Percentiles rank a stretch among this genome's conserved stretches.
These are phyloP conservation scores for Bradysia coprophila DNA, from an alignment of 1,140 invertebrate species.

Conservation along the genomic window DNA sequence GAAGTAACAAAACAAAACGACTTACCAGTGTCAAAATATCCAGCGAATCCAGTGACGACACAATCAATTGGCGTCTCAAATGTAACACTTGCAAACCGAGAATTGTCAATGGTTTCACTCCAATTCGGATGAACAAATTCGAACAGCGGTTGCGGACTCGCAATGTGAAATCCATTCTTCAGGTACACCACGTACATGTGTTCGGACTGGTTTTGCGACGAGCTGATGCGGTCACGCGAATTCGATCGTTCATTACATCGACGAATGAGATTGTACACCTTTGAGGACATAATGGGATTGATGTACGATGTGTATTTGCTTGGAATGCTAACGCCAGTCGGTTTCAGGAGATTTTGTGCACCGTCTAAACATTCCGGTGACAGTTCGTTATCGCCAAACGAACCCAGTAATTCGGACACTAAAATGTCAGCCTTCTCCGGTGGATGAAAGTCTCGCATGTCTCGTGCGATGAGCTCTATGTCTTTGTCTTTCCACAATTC, in stretches of 20 bases:
- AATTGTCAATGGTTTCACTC: constrained; percentile 45
- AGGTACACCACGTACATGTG: constrained; percentile 85
- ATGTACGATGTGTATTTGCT: constrained; percentile 79
- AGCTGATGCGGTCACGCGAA: constrained; percentile 13
- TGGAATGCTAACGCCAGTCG: constrained; percentile 85
- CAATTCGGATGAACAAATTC: constrained; percentile 77
- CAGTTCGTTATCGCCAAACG: constrained; percentile 97
- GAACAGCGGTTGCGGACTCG: constrained; percentile 60
- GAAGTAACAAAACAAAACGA: too few species aligned
- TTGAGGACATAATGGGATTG: constrained; percentile 47
- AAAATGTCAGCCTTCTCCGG: constrained; percentile 85
- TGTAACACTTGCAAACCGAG: constrained; percentile 44
- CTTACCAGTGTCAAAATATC: constrained; percentile 94
- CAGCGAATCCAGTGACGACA: constrained; percentile 82
- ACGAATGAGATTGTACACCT: constrained; percentile 28
- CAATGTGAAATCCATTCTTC: constrained; percentile 76
- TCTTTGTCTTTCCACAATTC: constrained; percentile 61
- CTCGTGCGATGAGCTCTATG: constrained; percentile 59
- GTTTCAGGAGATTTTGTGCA: constrained; percentile 72
- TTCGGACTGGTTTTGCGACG: constrained; percentile 71
- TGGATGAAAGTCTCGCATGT: constrained; percentile 77
- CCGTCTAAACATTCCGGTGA: constrained; percentile 97
- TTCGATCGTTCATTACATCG: constrained; percentile 9
- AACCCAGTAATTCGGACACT: constrained; percentile 90
- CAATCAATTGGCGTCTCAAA: constrained; percentile 56